Evolutionary conservation across 2,113 vertebrate genomes (phyloP), one percentile per base, ranked within the genome.

Genomic region (Trematomus loennbergii): DNA sequence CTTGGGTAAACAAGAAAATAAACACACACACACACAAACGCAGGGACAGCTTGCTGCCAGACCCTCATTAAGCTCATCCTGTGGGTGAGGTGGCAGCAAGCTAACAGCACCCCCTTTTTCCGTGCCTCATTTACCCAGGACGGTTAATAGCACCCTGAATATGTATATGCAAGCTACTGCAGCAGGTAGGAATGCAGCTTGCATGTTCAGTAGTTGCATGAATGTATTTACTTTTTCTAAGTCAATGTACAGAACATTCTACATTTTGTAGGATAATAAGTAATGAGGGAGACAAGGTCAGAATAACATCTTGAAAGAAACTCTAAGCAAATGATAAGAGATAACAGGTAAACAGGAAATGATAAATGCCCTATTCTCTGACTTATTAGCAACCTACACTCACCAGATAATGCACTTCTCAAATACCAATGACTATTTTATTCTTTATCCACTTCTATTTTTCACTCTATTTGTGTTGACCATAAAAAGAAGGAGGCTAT

Each of bases 51-150:
- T 58, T 17, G 68, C 72, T 65, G 63, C 58, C 81, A 83, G 61
- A 70, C 0, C n/a, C 83, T 86, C 90, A 88, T 90, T 90, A 89
- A 79, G 86, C 60, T 40, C 65, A 83, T 84, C 78, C 16, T 0
- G 58, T 50, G 52, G 78, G 75, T 75, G 69, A 72, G 76, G 66
- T 48, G 52, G 72, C 60, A 79, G 68, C 48, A 18, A 74, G 80
- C 36, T 11, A 52, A 71, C 59, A 48, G 43, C 29, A 64, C 25
- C 82, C 75, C 79, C 73, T 62, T 79, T 79, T 54, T 82, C 46
- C 45, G 58, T 55, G 87, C 63, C 36, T 86, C 80, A 89, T 90
- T 91, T 87, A 79, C 18, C 54, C 68, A 80, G 50, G 75, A 85
- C 0, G 8, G 66, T 75, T 71, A 40, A 78, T 79, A 81, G 10